Base-by-base conservation (phyloP, 2,888 invertebrate species). In the Desoria tigrina region DNA sequence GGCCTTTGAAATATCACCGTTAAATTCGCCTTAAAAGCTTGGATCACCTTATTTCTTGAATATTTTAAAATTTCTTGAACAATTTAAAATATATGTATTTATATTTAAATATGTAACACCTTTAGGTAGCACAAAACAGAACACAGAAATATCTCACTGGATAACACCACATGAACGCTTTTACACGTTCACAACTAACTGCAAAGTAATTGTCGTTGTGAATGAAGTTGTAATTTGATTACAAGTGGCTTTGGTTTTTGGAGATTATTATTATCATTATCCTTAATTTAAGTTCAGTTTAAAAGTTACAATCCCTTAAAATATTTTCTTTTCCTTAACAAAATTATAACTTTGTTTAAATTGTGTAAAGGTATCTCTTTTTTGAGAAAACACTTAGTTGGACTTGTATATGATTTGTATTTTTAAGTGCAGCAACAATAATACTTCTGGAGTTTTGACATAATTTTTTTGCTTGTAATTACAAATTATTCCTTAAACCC, bases 141-240 rank as follows among this genome's bases (percentile, higher is more conserved):
- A 68, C 68, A 68, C 68, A 68, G 68, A 68, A 64, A 64, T 64
- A 68, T 68, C 68, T 68, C 68, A 68, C 68, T 68, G 68, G 68
- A 45, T 6, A 21, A 45, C 16, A 16, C 45, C 45, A 45, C 45
- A 45, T n/a, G n/a, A n/a, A n/a, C n/a, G n/a, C n/a, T n/a, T n/a
- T n/a, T n/a, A n/a, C n/a, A n/a, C n/a, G n/a, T n/a, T n/a, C n/a
- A n/a, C n/a, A n/a, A n/a, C n/a, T n/a, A n/a, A n/a, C n/a, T n/a
- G n/a, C n/a, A n/a, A n/a, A n/a, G n/a, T n/a, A n/a, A n/a, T n/a
- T n/a, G n/a, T n/a, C n/a, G n/a, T n/a, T n/a, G n/a, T n/a, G n/a
- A n/a, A n/a, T n/a, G n/a, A n/a, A 21, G 9, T 21, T 45, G 16
- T 18, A 45, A 45, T 16, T 45, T n/a, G 16, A 16, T 6, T 9